Percentiles rank a stretch among this genome's conserved stretches.
phyloP scores from a whole-genome alignment of 2,888 invertebrate genomes.

The Tinea semifulvella region DNA sequence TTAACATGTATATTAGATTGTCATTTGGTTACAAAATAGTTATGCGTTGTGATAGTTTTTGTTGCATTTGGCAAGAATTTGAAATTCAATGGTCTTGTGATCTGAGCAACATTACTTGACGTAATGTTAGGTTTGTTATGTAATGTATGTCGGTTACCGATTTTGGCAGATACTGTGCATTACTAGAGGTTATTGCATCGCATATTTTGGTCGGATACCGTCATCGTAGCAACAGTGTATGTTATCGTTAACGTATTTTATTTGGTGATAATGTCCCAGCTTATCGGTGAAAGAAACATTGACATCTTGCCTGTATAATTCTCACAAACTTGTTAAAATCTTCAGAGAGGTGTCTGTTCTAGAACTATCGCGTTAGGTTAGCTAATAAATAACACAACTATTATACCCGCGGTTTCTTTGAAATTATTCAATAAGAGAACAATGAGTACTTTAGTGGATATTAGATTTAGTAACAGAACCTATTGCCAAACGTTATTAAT shows the following conservation, averaged over 20 bases:
- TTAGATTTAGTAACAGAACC: background rate
- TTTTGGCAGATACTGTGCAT: slow-evolving; percentile 1
- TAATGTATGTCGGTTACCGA: slow-evolving; percentile 3
- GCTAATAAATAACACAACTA: background rate
- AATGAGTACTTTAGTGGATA: slow-evolving; percentile 6
- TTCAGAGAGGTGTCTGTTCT: background rate
- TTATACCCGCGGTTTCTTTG: background rate
- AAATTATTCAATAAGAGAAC: background rate
- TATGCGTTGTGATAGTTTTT: background rate
- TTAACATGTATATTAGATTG: background rate
- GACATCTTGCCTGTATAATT: slow-evolving; percentile 2
- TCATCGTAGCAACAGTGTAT: background rate
- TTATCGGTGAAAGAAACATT: slow-evolving; percentile 5
- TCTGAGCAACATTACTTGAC: background rate
- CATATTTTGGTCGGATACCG: background rate
- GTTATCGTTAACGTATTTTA: background rate
- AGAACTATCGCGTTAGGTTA: background rate
- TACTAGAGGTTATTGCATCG: background rate
- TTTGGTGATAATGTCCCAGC: slow-evolving; percentile 6
- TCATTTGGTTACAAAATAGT: background rate
- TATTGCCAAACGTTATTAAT: background rate
- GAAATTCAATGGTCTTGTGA: slow-evolving; percentile 8
- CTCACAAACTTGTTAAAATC: slow-evolving; percentile 4
- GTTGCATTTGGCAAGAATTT: slow-evolving; percentile 7
- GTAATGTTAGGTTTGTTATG: slow-evolving; percentile 4